phyloP scores from a whole-genome alignment of 2,888 invertebrate genomes.

The Embidobia sp. region DNA sequence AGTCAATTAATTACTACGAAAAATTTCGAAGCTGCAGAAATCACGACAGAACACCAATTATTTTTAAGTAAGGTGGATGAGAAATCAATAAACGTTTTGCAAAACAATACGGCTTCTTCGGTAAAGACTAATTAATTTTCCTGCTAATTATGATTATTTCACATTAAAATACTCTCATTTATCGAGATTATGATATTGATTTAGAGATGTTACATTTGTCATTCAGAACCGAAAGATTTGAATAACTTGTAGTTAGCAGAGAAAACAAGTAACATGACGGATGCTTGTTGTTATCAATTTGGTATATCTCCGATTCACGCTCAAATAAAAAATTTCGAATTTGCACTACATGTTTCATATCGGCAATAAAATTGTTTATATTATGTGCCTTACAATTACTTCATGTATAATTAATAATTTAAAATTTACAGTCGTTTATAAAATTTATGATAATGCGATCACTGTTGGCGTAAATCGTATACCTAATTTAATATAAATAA shows the following conservation, averaged over 20 bases:
- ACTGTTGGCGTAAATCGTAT: too few species aligned
- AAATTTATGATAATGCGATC: too few species aligned
- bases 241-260: background rate
- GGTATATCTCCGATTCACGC: constrained; percentile 1
- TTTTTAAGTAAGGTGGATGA: constrained; percentile 11
- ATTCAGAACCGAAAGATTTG: background rate
- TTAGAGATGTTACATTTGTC: constrained; percentile 7
- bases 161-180: background rate
- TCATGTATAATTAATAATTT: too few species aligned
- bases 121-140: background rate
- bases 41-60: background rate
- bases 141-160: background rate
- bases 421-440: too few species aligned
- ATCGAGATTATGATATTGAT: background rate
- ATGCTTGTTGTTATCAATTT: background rate
- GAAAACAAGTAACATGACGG: background rate
- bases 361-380: background rate
- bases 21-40: background rate
- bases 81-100: constrained; percentile 9
- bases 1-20: background rate
- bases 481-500: too few species aligned
- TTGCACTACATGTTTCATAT: background rate
- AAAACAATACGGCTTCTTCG: constrained; percentile 2
- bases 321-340: constrained; percentile 5
- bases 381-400: too few species aligned